phyloP scores from a whole-genome alignment of 1,140 invertebrate genomes.

The Heliconius congener region DNA sequence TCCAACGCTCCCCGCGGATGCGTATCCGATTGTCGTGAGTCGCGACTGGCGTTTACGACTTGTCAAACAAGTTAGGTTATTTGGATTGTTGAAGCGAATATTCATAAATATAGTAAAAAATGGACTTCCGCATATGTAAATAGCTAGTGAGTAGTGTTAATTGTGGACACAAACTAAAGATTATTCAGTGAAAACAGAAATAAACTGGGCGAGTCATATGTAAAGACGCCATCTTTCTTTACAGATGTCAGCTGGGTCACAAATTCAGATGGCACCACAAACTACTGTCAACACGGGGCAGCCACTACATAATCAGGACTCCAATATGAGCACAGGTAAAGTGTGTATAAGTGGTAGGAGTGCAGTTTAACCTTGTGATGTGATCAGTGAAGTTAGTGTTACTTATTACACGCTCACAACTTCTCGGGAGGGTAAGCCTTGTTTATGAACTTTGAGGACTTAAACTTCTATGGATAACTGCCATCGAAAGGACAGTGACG shows the following conservation, averaged over 20 bases:
- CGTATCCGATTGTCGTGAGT: constrained; percentile 80
- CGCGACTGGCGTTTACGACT: constrained; percentile 77
- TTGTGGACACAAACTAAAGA: constrained; percentile 40
- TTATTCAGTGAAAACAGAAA: constrained; percentile 47
- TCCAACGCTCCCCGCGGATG: constrained; percentile 72
- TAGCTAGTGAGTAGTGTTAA: constrained; percentile 61
- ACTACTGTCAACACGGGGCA: constrained; percentile 92
- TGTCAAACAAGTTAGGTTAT: constrained; percentile 81
- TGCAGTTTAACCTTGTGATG: constrained; percentile 65
- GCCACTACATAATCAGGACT: constrained; percentile 95
- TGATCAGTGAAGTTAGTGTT: constrained; percentile 69
- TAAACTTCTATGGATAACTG: constrained; percentile 61
- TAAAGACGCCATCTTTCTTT: constrained; percentile 83
- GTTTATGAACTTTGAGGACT: constrained; percentile 53
- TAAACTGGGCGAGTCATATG: constrained; percentile 76
- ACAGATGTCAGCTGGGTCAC: constrained; percentile 96
- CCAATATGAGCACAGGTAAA: constrained; percentile 96
- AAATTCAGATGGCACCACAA: constrained; percentile 97
- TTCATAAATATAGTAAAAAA: constrained; percentile 53
- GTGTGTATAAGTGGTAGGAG: constrained; percentile 72
- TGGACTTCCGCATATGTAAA: constrained; percentile 47
- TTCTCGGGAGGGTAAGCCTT: constrained; percentile 50
- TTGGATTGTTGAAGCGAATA: constrained; percentile 61
- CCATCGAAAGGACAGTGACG: constrained; percentile 71
- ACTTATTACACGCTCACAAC: constrained; percentile 50